phyloP scores from a whole-genome alignment of 2,113 vertebrate genomes.

The Procapra przewalskii region DNA sequence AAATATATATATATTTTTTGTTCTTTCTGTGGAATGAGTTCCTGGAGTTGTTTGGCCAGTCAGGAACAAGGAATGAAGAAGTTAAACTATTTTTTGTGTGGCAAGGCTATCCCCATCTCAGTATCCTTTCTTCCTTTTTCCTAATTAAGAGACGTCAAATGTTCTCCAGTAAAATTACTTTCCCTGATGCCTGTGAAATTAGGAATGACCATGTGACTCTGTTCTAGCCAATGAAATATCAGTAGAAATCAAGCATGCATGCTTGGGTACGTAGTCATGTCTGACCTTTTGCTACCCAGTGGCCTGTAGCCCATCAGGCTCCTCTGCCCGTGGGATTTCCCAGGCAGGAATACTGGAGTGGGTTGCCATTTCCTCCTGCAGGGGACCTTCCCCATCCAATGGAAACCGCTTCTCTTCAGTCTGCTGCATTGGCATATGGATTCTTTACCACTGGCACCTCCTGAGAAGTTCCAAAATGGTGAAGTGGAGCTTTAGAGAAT shows the following conservation, averaged over 20 bases:
- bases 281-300: not conserved
- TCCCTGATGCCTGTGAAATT: not conserved
- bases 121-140: not conserved
- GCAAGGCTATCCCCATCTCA: not conserved
- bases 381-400: not conserved
- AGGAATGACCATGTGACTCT: not conserved
- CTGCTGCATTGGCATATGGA: not conserved
- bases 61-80: not conserved
- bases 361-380: not conserved
- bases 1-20: not conserved
- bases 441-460: not conserved
- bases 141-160: not conserved
- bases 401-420: accelerated
- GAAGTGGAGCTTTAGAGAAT: not conserved
- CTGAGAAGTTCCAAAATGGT: not conserved
- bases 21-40: not conserved
- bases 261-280: accelerated
- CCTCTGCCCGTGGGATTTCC: not conserved
- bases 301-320: not conserved
- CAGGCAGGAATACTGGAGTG: not conserved
- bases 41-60: not conserved
- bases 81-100: not conserved
- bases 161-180: not conserved
- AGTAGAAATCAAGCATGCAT: not conserved
- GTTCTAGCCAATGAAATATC: not conserved